Base-by-base conservation (phyloP, 1,140 invertebrate species). In the Calycopis cecrops region DNA sequence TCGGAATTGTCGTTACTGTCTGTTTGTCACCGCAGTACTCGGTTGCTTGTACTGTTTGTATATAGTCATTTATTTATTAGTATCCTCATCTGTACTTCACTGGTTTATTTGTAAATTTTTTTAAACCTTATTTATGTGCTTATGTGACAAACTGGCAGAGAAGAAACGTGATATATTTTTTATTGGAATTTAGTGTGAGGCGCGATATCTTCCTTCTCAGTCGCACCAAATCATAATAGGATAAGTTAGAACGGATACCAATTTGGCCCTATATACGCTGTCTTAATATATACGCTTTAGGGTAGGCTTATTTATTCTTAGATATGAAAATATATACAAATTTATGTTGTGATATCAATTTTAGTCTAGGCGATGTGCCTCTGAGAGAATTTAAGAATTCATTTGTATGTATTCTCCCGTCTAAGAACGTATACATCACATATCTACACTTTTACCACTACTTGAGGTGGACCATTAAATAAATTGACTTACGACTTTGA, bases 381-480 rank as follows among this genome's bases (percentile, higher is more conserved):
- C 42, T 28, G 21, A 50, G 49, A 35, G 48, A 55, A 38, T 62
- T 47, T 62, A 52, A 35, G 54, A 61, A 63, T 59, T 62, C 37
- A 35, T 70, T 60, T 62, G 67, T 66, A 60, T 59, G 57, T 58
- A 59, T 60, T 65, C 72, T 57, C 65, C 60, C 35, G 65, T 62
- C 70, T 56, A 66, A 70, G 66, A 60, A 48, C 11, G 11, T 62
- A 58, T 73, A 84, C 77, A 81, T 78, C 77, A 86, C 82, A 84
- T 86, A 86, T 84, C 76, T 77, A 79, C 70, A 81, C 72, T 75
- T 80, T 83, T 68, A 71, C 75, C 71, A 75, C 69, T 71, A 72
- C 77, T 78, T 79, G 73, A 72, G 73, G 73, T 73, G 79, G 82
- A 83, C 79, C 82, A 85, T 73, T 67, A 44, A 63, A 64, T 47